phyloP scores from a whole-genome alignment of 2,888 invertebrate species.

The Agrilus cyanescens region DNA sequence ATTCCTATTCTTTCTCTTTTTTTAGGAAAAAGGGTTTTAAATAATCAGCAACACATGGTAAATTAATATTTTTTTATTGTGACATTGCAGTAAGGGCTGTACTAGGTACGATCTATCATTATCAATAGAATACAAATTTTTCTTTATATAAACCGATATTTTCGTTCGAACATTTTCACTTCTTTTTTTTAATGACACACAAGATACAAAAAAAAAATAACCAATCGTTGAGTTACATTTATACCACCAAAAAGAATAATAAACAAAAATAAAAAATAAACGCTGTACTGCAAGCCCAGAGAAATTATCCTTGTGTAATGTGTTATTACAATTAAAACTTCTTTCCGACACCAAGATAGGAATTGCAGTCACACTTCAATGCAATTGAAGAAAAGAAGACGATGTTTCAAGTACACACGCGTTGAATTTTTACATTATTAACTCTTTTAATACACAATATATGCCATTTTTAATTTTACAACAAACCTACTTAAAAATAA shows the following conservation, averaged over 20 bases:
- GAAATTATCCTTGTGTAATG: constrained; percentile 24
- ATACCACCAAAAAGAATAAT: constrained; percentile 35
- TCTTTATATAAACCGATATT: too few species aligned
- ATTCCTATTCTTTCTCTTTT: too few species aligned
- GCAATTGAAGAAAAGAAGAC: constrained; percentile 11
- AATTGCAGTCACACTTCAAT: constrained; percentile 28
- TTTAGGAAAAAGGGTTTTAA: too few species aligned
- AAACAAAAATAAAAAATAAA: constrained; percentile 34
- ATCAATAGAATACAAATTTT: constrained; percentile 27
- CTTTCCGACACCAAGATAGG: constrained; percentile 34
- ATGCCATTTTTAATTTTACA: too few species aligned
- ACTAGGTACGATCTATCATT: constrained; percentile 22
- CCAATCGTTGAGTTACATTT: constrained; percentile 9
- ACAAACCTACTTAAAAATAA: too few species aligned
- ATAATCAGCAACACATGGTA: too few species aligned
- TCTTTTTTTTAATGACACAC: constrained; percentile 6
- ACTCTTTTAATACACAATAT: too few species aligned
- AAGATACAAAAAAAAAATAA: constrained; percentile 22
- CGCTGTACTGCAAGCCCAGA: constrained; percentile 27
- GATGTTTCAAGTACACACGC: too few species aligned
- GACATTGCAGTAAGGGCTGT: constrained; percentile 27
- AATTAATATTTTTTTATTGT: constrained; percentile 25
- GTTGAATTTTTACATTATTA: too few species aligned
- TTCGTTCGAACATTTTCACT: not conserved
- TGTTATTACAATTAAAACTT: constrained; percentile 31